These are phyloP conservation scores for Dicaeum eximium DNA, from an alignment of 2,113 vertebrate species.

Conservation along the genomic window DNA sequence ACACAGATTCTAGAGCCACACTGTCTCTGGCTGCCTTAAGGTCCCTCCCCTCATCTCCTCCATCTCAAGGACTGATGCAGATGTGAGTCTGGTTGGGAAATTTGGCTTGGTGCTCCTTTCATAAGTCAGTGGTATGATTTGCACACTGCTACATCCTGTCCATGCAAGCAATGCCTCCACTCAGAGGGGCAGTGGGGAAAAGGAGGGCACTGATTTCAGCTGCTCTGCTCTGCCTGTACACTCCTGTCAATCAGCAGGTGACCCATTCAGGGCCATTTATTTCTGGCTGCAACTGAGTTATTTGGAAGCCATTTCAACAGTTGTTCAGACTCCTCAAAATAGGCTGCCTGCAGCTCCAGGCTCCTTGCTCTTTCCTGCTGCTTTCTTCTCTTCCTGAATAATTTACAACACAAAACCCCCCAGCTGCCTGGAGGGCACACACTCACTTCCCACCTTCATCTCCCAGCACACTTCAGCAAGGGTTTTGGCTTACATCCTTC, in stretches of 20 bases:
- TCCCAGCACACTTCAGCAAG: not conserved
- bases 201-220: conserved; percentile 19
- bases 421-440: not conserved
- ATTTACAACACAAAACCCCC: not conserved
- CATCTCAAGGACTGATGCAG: not conserved
- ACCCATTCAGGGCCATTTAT: conserved; percentile 71
- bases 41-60: not conserved
- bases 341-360: conserved; percentile 18
- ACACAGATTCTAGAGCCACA: not conserved
- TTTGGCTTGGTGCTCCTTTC: not conserved
- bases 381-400: conserved; percentile 30
- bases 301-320: conserved; percentile 60
- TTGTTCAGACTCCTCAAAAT: conserved; percentile 67
- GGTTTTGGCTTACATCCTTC: not conserved
- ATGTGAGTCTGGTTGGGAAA: not conserved
- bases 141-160: not conserved
- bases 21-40: accelerated
- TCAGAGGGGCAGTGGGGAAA: not conserved
- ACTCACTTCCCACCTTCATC: not conserved
- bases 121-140: not conserved
- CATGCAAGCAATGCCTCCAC: not conserved
- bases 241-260: conserved; percentile 49
- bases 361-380: conserved; percentile 22
- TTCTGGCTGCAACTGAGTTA: conserved; percentile 56
- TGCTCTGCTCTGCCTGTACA: not conserved